Percentiles rank a stretch among this genome's conserved stretches.
phyloP scores from a whole-genome alignment of 2,797 vertebrate species.

The Aulostomus chinensis region DNA sequence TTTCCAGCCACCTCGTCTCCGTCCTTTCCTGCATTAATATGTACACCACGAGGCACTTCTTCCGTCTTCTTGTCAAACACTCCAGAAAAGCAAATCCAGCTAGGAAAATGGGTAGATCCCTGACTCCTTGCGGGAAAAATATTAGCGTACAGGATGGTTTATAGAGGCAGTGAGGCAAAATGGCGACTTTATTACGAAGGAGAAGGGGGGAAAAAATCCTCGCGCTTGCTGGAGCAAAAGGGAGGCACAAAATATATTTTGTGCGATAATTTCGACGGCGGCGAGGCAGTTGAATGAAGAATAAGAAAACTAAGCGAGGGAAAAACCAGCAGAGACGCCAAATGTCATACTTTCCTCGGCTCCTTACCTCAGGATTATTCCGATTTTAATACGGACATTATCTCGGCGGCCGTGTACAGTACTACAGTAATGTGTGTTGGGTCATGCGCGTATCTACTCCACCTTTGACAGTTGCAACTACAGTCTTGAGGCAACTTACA shows the following conservation, averaged over 20 bases:
- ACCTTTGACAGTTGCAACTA: slow-evolving; percentile 87
- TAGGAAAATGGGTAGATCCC: slow-evolving; percentile 38
- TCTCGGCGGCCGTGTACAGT: slow-evolving; percentile 81
- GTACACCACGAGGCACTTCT: slow-evolving; percentile 77
- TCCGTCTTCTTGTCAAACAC: slow-evolving; percentile 63
- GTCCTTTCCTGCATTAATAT: slow-evolving; percentile 79
- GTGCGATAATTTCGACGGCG: slow-evolving; percentile 75
- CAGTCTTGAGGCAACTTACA: slow-evolving; percentile 81
- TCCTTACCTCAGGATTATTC: slow-evolving; percentile 83
- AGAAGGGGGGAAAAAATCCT: slow-evolving; percentile 76
- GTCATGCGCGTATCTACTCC: slow-evolving; percentile 83
- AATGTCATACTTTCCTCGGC: slow-evolving; percentile 55
- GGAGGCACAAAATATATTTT: slow-evolving; percentile 78
- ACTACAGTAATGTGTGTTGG: slow-evolving; percentile 79
- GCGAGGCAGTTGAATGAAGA: slow-evolving; percentile 67
- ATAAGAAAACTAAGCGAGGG: slow-evolving; percentile 63
- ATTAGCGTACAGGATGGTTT: slow-evolving; percentile 81
- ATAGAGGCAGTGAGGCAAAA: slow-evolving; percentile 92
- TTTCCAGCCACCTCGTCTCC: slow-evolving; percentile 57
- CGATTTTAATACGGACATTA: slow-evolving; percentile 77
- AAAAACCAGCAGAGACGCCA: slow-evolving; percentile 55
- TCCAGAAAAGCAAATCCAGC: slow-evolving; percentile 62
- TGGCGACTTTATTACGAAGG: slow-evolving; percentile 95
- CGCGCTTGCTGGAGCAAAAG: slow-evolving; percentile 78
- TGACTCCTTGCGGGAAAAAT: slow-evolving; percentile 70